phyloP scores from a whole-genome alignment of 2,888 invertebrate genomes.

The Drosophila nr. perissopoda region DNA sequence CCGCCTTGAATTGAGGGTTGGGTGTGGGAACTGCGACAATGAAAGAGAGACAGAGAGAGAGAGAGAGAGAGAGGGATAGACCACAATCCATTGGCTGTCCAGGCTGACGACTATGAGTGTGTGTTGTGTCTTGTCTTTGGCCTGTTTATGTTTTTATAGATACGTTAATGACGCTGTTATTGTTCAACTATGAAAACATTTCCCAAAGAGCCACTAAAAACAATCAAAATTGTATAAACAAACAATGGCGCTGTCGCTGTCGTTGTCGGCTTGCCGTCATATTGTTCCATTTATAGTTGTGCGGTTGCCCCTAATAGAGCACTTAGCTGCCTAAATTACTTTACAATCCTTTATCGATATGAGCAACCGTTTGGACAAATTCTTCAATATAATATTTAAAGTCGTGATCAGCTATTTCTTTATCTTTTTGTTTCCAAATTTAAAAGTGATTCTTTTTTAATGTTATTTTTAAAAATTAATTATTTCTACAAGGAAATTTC shows the following conservation, averaged over 20 bases:
- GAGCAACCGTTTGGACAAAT: background rate
- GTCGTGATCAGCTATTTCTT: background rate
- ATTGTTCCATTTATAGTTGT: conserved; percentile 67
- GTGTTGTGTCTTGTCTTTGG: conserved; percentile 64
- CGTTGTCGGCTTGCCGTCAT: conserved; percentile 54
- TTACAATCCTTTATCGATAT: conserved; percentile 1
- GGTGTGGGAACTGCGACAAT: conserved; percentile 52
- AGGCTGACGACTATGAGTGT: conserved; percentile 56
- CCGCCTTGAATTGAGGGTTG: conserved; percentile 38
- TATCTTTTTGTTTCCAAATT: background rate
- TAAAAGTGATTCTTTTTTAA: background rate
- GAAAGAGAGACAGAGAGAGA: conserved; percentile 4
- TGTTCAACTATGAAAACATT: conserved; percentile 69
- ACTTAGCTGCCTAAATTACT: conserved; percentile 8
- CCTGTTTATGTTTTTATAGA: conserved; percentile 78
- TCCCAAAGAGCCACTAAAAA: conserved; percentile 66
- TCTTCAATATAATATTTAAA: background rate
- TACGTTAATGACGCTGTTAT: conserved; percentile 78
- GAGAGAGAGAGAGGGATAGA: background rate
- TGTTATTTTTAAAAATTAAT: background rate
- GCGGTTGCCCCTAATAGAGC: conserved; percentile 46
- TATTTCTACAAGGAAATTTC: background rate
- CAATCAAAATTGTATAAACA: conserved; percentile 77
- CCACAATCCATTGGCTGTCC: conserved; percentile 39
- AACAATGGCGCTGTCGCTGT: conserved; percentile 73